These are phyloP conservation scores for Cerastis leucographa DNA, from an alignment of 2,888 invertebrate species.

Conservation along the genomic window DNA sequence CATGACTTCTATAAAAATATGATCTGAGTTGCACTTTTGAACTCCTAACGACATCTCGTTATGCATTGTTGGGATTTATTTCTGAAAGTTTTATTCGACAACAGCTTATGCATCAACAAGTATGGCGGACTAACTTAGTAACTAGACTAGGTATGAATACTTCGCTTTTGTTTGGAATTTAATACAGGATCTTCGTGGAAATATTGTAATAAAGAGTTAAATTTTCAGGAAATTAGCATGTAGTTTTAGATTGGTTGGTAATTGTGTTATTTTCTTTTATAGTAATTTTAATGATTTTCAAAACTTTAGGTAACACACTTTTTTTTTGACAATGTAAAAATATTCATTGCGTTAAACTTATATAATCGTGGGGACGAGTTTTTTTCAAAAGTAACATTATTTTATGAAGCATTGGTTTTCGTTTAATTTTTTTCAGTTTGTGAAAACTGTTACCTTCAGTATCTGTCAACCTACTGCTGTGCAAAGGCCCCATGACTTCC, in stretches of 20 bases:
- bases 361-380: background rate
- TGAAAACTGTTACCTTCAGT: too few relatives aligned
- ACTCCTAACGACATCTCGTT: slow-evolving; percentile 59
- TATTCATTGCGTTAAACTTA: background rate
- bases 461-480: too few relatives aligned
- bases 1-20: slow-evolving; percentile 33
- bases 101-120: slow-evolving; percentile 46
- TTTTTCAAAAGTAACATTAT: background rate
- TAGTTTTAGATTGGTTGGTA: background rate
- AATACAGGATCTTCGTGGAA: slow-evolving; percentile 1
- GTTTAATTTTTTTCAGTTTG: too few relatives aligned
- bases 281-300: background rate
- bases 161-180: slow-evolving; percentile 30
- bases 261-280: background rate
- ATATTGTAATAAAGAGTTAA: slow-evolving; percentile 10
- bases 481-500: too few relatives aligned
- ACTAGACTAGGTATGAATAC: slow-evolving; percentile 43
- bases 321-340: too few relatives aligned
- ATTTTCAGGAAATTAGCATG: background rate
- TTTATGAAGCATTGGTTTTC: too few relatives aligned
- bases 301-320: background rate
- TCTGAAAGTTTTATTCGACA: slow-evolving; percentile 52
- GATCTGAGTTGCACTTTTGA: slow-evolving; percentile 42
- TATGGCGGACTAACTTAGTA: slow-evolving; percentile 33
- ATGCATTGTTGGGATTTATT: slow-evolving; percentile 51